Conservation (phyloP, 2,113 vertebrate species). For the Seriola quinqueradiata region DNA sequence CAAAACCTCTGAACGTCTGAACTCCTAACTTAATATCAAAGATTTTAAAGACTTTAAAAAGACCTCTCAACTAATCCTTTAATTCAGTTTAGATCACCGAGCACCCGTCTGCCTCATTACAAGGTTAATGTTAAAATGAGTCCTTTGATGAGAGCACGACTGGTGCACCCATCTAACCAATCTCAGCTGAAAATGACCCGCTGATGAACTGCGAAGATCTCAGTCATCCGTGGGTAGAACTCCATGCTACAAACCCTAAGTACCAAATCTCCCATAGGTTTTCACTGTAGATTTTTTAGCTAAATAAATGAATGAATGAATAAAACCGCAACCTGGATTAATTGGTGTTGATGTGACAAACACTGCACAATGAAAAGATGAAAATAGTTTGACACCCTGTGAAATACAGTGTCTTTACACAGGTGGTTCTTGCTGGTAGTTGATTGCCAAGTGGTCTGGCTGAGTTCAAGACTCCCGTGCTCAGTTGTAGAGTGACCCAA, state of each 20-base stretch:
- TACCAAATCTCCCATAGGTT: no score
- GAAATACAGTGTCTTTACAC: slow-evolving; percentile 1
- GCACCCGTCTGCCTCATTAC: no score
- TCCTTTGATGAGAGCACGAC: no score
- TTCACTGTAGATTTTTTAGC: no score
- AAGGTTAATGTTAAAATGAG: no score
- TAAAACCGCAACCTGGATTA: not conserved
- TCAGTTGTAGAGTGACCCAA: not conserved
- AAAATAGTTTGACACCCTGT: not conserved
- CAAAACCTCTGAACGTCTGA: not conserved
- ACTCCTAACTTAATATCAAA: not conserved
- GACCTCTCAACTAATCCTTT: not conserved
- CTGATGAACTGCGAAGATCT: not conserved
- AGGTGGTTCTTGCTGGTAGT: slow-evolving; percentile 40
- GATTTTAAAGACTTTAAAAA: not conserved
- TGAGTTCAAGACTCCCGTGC: slow-evolving; percentile 42
- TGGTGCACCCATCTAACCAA: not conserved
- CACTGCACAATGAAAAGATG: not conserved
- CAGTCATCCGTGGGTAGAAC: not conserved
- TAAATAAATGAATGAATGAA: no score
- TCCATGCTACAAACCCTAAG: no score
- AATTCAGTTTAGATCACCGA: no score
- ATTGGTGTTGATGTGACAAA: not conserved
- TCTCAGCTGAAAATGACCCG: not conserved
- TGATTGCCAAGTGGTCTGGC: slow-evolving; percentile 34